These are phyloP conservation scores for Diuraphis noxia DNA, from an alignment of 1,140 invertebrate species.

Conservation along the genomic window DNA sequence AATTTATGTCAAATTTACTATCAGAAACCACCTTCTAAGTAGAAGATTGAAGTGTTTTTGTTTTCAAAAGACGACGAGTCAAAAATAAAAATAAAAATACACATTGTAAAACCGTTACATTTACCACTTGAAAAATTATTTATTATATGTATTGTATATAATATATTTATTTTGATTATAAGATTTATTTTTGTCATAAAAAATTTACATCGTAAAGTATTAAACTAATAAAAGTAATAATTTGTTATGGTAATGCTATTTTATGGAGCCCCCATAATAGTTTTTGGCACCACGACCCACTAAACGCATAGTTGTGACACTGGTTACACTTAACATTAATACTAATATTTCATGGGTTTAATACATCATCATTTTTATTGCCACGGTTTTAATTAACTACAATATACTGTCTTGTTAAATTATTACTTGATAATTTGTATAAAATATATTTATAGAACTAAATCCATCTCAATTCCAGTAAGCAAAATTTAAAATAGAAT, in stretches of 20 bases:
- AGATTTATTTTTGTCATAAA: background rate
- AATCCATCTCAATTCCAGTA: background rate
- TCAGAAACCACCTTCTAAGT: background rate
- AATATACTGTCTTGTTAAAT: background rate
- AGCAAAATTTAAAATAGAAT: background rate
- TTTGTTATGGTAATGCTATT: background rate
- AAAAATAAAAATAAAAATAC: background rate
- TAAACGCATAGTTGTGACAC: background rate
- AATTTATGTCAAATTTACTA: background rate
- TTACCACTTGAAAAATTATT: background rate
- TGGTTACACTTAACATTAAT: background rate
- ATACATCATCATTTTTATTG: background rate
- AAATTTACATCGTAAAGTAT: background rate
- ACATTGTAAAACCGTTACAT: background rate
- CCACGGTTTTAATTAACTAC: background rate
- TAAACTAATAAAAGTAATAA: background rate
- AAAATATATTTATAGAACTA: background rate
- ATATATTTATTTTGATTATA: background rate
- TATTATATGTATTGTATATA: background rate
- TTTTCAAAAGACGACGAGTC: background rate
- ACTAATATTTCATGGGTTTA: background rate
- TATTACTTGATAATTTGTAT: background rate
- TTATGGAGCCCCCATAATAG: background rate
- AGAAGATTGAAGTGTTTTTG: background rate
- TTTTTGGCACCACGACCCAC: background rate